These are phyloP conservation scores for Drosophila anomelani DNA, from an alignment of 2,888 invertebrate species.

Conservation along the genomic window DNA sequence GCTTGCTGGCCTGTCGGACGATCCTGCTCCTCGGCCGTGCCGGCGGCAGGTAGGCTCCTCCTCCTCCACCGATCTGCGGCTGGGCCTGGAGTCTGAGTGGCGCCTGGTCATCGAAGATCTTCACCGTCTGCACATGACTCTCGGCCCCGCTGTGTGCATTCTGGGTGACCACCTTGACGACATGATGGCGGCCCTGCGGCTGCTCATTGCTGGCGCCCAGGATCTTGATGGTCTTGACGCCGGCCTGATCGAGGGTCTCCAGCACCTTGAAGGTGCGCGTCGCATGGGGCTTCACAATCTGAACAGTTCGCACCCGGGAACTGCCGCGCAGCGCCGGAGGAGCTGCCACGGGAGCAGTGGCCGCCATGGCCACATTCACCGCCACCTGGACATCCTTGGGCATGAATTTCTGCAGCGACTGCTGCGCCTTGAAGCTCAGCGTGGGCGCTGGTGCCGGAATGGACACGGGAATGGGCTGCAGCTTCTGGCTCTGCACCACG, in stretches of 20 bases:
- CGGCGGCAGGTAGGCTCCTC: slow-evolving; percentile 58
- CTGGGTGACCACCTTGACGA: slow-evolving; percentile 76
- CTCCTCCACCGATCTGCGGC: not conserved
- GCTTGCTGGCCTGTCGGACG: slow-evolving; percentile 45
- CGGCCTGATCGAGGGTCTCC: slow-evolving; percentile 74
- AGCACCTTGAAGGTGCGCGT: slow-evolving; percentile 78
- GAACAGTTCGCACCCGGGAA: slow-evolving; percentile 79
- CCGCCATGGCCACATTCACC: slow-evolving; percentile 66
- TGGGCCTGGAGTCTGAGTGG: slow-evolving; percentile 37
- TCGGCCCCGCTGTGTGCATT: slow-evolving; percentile 57
- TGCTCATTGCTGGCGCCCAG: slow-evolving; percentile 74
- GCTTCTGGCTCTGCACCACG: slow-evolving; percentile 41
- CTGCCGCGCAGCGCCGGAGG: slow-evolving; percentile 52
- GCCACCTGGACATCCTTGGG: slow-evolving; percentile 74
- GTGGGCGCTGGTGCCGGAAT: slow-evolving; percentile 16
- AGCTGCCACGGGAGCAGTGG: slow-evolving; percentile 52
- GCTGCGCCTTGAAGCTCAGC: slow-evolving; percentile 60
- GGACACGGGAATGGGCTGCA: slow-evolving; percentile 26
- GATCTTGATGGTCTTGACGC: slow-evolving; percentile 82
- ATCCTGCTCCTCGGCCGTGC: slow-evolving; percentile 58
- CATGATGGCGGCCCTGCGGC: slow-evolving; percentile 76
- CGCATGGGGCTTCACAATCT: slow-evolving; percentile 72
- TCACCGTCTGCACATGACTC: slow-evolving; percentile 77
- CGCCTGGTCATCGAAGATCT: slow-evolving; percentile 74
- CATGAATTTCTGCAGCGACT: slow-evolving; percentile 73